A percentile compares a stretch with the other conserved stretches of the same genome.
phyloP scores from a whole-genome alignment of 2,797 vertebrate genomes.

The Anableps anableps region DNA sequence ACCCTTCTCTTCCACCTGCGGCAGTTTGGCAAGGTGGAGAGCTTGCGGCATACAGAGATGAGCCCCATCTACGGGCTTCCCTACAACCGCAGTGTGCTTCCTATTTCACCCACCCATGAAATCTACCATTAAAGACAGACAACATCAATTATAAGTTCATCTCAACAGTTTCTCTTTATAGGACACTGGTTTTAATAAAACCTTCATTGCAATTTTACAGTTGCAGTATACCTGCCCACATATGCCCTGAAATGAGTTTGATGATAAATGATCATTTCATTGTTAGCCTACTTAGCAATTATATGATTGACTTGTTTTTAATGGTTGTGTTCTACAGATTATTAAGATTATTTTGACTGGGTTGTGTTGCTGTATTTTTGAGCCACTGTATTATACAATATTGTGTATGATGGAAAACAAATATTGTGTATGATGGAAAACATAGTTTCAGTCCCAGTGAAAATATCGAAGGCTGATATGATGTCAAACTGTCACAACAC shows the following conservation, averaged over 20 bases:
- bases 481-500: slow-evolving; percentile 6
- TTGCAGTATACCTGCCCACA: background rate
- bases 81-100: slow-evolving; percentile 67
- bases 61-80: slow-evolving; percentile 59
- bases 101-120: slow-evolving; percentile 56
- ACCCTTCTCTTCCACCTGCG: slow-evolving; percentile 82
- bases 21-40: slow-evolving; percentile 71
- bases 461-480: slow-evolving; percentile 34
- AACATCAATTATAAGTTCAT: background rate
- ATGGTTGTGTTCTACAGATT: background rate
- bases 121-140: slow-evolving; percentile 32
- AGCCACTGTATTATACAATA: background rate
- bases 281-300: background rate
- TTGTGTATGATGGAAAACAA: background rate
- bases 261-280: background rate
- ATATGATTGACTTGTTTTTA: background rate
- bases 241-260: background rate
- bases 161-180: background rate
- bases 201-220: background rate
- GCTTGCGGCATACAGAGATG: slow-evolving; percentile 47
- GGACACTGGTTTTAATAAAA: background rate
- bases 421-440: background rate
- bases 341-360: background rate
- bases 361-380: background rate
- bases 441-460: background rate